Evolutionary conservation across 92 coral and sea anemone genomes (phyloP).

Genomic region (Actinostola sp.): DNA sequence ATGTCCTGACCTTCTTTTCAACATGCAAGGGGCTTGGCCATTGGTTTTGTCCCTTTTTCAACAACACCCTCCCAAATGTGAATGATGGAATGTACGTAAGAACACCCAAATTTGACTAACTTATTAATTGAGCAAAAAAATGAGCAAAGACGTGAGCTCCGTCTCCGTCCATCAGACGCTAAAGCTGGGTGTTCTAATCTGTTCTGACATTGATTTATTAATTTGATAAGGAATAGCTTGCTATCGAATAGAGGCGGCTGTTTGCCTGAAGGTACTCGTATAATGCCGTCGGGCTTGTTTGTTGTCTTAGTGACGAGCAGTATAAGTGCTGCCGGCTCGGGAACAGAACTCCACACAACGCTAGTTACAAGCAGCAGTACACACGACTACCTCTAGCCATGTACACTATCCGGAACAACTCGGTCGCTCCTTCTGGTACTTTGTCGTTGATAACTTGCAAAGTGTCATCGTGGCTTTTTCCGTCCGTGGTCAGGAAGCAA

Average conservation of each 20-base stretch:
- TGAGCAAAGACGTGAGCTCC: too few species aligned
- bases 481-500: constrained; percentile 6
- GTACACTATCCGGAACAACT: constrained; percentile 3
- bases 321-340: background rate
- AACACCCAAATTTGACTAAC: too few species aligned
- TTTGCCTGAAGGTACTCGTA: background rate
- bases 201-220: background rate
- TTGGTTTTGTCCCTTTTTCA: too few species aligned
- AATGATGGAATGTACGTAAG: too few species aligned
- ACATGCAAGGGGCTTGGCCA: too few species aligned
- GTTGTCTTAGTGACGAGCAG: background rate
- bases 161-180: background rate
- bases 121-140: background rate
- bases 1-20: too few species aligned
- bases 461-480: background rate
- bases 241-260: constrained; percentile 8
- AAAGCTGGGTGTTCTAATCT: too few species aligned
- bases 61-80: too few species aligned
- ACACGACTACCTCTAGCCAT: background rate
- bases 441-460: constrained; percentile 4
- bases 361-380: too few species aligned
- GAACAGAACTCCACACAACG: background rate
- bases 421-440: background rate
- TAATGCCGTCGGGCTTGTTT: background rate
- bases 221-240: constrained; percentile 1